Evolutionary conservation across 2,888 invertebrate species (phyloP).

Genomic region (Torymus aiolomorphi): DNA sequence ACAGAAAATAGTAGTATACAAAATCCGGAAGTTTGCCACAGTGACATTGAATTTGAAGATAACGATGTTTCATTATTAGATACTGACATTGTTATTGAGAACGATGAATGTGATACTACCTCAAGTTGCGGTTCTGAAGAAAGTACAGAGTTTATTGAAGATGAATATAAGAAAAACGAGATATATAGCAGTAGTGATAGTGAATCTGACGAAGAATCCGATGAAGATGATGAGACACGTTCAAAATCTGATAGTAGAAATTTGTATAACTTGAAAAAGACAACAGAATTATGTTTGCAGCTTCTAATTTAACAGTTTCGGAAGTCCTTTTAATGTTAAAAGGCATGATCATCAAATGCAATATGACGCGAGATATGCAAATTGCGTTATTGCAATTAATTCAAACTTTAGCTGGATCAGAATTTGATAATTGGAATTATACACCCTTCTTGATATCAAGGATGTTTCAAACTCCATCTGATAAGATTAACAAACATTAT

Average conservation of each 20-base stretch:
- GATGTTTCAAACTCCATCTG: neutral
- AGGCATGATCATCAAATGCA: slow-evolving; percentile 1
- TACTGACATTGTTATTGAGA: neutral
- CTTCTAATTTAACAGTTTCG: slow-evolving; percentile 11
- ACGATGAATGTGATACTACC: neutral
- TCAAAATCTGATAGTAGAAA: neutral
- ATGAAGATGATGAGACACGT: neutral
- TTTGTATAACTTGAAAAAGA: neutral
- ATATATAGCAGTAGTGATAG: slow-evolving; percentile 1
- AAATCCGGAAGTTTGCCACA: neutral
- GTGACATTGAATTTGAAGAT: neutral
- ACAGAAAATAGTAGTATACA: neutral
- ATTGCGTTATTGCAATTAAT: slow-evolving; percentile 7
- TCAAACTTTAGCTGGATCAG: neutral
- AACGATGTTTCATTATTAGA: neutral
- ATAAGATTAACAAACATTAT: slow-evolving; percentile 17
- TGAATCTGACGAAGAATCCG: slow-evolving; percentile 19
- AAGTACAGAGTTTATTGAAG: neutral
- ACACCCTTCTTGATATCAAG: slow-evolving; percentile 2
- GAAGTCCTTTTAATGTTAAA: slow-evolving; percentile 17
- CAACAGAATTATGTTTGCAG: neutral
- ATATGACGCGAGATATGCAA: slow-evolving; percentile 12
- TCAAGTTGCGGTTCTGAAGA: slow-evolving; percentile 5
- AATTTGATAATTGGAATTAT: slow-evolving; percentile 20
- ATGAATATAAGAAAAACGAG: neutral